phyloP scores from a whole-genome alignment of 2,888 invertebrate genomes.

The Anticlea derivata region DNA sequence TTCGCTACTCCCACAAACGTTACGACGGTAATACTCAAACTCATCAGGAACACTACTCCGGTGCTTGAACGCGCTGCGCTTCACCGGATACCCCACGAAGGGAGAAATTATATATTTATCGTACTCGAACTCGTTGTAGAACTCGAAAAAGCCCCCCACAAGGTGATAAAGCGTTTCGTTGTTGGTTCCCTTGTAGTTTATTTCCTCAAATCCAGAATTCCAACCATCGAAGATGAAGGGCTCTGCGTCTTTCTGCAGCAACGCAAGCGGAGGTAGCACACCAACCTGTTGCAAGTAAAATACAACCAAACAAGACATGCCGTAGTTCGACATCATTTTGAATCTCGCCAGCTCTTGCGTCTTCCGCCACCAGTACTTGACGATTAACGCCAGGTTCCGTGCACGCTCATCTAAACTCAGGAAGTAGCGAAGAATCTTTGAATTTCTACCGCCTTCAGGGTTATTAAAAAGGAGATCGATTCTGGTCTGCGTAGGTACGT shows the following conservation, averaged over 20 bases:
- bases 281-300: conserved; percentile 22
- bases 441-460: conserved; percentile 20
- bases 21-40: conserved; percentile 8
- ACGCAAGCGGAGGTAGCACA: conserved; percentile 7
- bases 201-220: conserved; percentile 20
- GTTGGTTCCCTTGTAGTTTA: conserved; percentile 3
- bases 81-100: conserved; percentile 3
- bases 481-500: conserved; percentile 3
- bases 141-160: conserved; percentile 40
- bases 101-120: conserved; percentile 11
- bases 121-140: conserved; percentile 32
- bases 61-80: conserved; percentile 5
- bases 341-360: not conserved
- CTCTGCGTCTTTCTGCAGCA: conserved; percentile 13
- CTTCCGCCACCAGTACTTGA: conserved; percentile 14
- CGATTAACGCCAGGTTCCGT: not conserved
- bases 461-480: conserved; percentile 6
- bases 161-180: conserved; percentile 15
- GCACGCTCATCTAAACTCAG: conserved; percentile 21
- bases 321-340: conserved; percentile 6
- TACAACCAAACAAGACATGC: conserved; percentile 6
- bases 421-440: conserved; percentile 29
- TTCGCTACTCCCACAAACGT: not conserved
- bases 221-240: not conserved
- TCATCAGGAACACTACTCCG: conserved; percentile 5